A percentile compares a stretch with the other conserved stretches of the same genome.
Conservation (phyloP, 1,140 invertebrate genomes). For the Heliothis virescens region DNA sequence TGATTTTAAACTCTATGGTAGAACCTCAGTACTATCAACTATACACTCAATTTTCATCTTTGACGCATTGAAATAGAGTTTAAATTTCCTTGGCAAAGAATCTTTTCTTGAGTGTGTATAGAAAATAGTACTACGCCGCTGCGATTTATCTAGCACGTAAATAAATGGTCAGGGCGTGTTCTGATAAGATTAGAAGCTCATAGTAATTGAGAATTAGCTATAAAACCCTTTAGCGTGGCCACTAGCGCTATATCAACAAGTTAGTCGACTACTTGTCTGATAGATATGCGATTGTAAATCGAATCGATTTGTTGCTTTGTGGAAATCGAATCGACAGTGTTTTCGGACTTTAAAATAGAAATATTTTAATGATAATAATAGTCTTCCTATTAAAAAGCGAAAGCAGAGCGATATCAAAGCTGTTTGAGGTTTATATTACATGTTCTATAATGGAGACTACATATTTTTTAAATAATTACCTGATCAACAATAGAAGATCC, state of each 20-base stretch:
- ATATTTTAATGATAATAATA: no score
- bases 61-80: no score
- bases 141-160: conserved; percentile 47
- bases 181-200: conserved; percentile 35
- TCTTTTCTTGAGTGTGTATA: neutral
- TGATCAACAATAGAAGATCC: no score
- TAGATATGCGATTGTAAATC: neutral
- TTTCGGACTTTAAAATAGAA: no score
- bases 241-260: conserved; percentile 38
- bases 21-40: conserved; percentile 1
- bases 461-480: no score
- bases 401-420: no score
- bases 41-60: neutral
- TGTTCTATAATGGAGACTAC: no score
- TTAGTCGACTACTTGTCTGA: conserved; percentile 7
- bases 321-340: no score
- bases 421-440: no score
- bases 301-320: neutral
- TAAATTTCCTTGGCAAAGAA: neutral
- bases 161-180: conserved; percentile 44
- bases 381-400: no score
- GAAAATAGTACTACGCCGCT: conserved; percentile 17
- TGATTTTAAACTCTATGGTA: neutral
- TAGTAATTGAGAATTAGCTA: neutral
- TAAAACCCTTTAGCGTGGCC: conserved; percentile 34